Evolutionary conservation across 2,888 invertebrate species (phyloP), one percentile per base, ranked within the genome.

Genomic region (Ochropleura plecta): DNA sequence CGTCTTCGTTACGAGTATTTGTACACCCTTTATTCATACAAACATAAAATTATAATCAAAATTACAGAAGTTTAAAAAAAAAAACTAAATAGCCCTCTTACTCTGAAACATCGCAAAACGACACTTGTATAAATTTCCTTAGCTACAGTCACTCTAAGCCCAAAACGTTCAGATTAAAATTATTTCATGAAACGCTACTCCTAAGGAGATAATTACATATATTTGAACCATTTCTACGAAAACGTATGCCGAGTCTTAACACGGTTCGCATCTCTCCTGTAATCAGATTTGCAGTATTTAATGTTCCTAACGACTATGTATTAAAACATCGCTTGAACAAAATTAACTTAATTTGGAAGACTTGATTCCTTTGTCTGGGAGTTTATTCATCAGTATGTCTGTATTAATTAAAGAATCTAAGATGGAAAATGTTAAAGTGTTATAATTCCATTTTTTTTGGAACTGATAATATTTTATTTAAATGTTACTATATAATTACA

Each of bases 201-300:
- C 8, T 68, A 67, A 84, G 44, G n/a, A 70, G 70, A 71, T 79
- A 75, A 84, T 80, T 82, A 72, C 62, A 55, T 55, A 76, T 76
- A 71, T 79, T 68, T 77, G 46, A 75, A 65, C 9, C 51, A 64
- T 74, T 80, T 64, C 63, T 44, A n/a, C 40, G 53, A 62, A 68
- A 42, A 51, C 73, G 55, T 69, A 40, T 62, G 60, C 59, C 42
- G 57, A 40, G 65, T 72, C 74, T 86, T 77, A 76, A 72, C 74
- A 84, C 72, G 84, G 79, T 86, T 88, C 84, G 70, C 76, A 68
- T 85, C 71, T 81, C 67, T 62, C 59, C 79, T 76, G 80, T 92
- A 91, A 92, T 92, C 89, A 87, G 91, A 92, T 92, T 91, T 89
- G 80, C 88, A 86, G 88, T 90, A 90, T 91, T 92, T 92, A 91